These are phyloP conservation scores for Azemiops feae DNA, from an alignment of 2,113 vertebrate species.

Conservation along the genomic window DNA sequence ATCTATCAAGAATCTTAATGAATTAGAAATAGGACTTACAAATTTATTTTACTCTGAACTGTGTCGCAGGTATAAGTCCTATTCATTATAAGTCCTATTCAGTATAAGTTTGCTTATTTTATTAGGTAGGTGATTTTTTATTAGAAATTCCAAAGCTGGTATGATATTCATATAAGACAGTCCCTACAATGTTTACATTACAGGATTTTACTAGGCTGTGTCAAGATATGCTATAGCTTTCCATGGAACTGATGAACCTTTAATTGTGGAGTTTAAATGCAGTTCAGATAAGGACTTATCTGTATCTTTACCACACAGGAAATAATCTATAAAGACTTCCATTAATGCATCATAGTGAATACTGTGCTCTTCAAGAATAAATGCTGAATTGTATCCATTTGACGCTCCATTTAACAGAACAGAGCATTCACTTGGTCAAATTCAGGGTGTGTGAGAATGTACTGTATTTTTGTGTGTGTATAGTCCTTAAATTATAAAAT, in stretches of 20 bases:
- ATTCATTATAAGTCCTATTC: not conserved
- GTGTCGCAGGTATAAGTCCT: not conserved
- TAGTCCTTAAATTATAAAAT: not conserved
- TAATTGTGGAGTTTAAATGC: not conserved
- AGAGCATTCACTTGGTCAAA: not conserved
- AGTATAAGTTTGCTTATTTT: not conserved
- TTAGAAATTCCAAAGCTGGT: not conserved
- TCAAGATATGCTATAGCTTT: not conserved
- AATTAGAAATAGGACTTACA: not conserved
- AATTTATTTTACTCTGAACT: not conserved
- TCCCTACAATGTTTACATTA: not conserved
- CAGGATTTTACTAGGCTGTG: not conserved
- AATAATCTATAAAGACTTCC: not conserved
- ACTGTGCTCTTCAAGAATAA: conserved; percentile 4
- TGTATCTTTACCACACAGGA: not conserved
- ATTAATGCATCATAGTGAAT: not conserved
- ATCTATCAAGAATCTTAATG: not conserved
- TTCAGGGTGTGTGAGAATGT: not conserved
- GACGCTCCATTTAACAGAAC: not conserved
- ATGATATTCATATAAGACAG: not conserved
- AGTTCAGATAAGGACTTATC: not conserved
- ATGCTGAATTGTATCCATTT: not conserved
- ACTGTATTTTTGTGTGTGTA: not conserved
- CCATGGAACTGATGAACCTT: not conserved
- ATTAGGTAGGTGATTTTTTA: not conserved